phyloP scores from a whole-genome alignment of 1,140 invertebrate genomes.

The Drosophila grimshawi region DNA sequence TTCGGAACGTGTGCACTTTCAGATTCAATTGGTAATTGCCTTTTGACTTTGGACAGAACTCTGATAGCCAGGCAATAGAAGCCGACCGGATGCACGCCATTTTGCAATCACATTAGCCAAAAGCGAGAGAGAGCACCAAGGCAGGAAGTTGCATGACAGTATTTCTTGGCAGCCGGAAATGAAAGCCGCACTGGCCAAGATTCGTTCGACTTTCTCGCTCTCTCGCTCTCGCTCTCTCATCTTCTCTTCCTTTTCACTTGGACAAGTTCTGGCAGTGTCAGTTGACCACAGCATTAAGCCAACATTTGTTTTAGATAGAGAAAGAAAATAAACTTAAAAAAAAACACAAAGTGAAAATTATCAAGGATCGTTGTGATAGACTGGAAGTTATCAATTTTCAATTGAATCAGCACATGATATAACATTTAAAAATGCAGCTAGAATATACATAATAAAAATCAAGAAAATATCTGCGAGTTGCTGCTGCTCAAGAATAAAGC shows the following conservation, averaged over 20 bases:
- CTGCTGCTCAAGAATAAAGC: no score
- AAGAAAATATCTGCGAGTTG: no score
- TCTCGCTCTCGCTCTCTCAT: not conserved
- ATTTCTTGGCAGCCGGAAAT: constrained; percentile 56
- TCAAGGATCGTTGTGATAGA: not conserved
- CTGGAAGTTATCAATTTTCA: not conserved
- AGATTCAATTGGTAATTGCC: constrained; percentile 65
- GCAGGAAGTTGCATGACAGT: constrained; percentile 59
- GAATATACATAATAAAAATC: no score
- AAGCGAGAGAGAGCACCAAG: constrained; percentile 12
- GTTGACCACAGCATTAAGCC: constrained; percentile 77
- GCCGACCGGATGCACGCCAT: constrained; percentile 62
- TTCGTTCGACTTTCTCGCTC: not conserved
- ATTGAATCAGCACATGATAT: no score
- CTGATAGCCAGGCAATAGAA: constrained; percentile 23
- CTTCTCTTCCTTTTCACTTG: not conserved
- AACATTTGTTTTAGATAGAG: constrained; percentile 73
- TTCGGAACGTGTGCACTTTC: constrained; percentile 44
- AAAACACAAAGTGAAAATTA: constrained; percentile 1
- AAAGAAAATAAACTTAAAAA: constrained; percentile 16
- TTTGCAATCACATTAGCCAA: constrained; percentile 75
- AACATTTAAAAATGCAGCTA: no score
- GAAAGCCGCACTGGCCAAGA: constrained; percentile 38
- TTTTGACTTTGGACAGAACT: constrained; percentile 30
- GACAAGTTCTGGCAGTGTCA: constrained; percentile 32